phyloP scores from a whole-genome alignment of 1,140 invertebrate species.

The Scaptomyza montana region DNA sequence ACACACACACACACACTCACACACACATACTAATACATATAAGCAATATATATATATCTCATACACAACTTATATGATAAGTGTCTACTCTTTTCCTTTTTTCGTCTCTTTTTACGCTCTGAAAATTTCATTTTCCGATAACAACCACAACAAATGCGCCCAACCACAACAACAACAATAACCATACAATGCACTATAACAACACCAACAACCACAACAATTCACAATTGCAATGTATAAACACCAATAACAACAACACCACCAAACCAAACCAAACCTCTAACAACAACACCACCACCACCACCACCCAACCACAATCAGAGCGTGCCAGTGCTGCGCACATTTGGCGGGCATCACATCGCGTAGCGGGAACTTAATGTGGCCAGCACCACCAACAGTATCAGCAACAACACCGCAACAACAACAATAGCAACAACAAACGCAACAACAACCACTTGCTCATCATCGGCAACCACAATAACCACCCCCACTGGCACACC shows the following conservation, averaged over 20 bases:
- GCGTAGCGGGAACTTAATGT: conserved; percentile 83
- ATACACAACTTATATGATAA: conserved; percentile 83
- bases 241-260: conserved; percentile 20
- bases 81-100: conserved; percentile 81
- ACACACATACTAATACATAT: conserved; percentile 52
- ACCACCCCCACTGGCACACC: conserved; percentile 71
- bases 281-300: conserved; percentile 28
- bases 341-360: conserved; percentile 84
- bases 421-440: conserved; percentile 42
- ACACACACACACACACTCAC: conserved; percentile 33
- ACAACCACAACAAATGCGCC: conserved; percentile 63
- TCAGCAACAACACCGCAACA: conserved; percentile 46
- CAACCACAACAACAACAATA: conserved; percentile 35
- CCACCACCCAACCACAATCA: conserved; percentile 55
- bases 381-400: conserved; percentile 54
- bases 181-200: conserved; percentile 24
- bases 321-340: conserved; percentile 83
- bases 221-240: conserved; percentile 29
- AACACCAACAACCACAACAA: conserved; percentile 47
- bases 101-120: conserved; percentile 82
- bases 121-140: conserved; percentile 78
- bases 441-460: conserved; percentile 46
- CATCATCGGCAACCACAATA: conserved; percentile 63
- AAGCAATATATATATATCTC: conserved; percentile 72
- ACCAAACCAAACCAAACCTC: conserved; percentile 2